A percentile compares a stretch with the other conserved stretches of the same genome.
Evolutionary conservation across 2,797 vertebrate genomes (phyloP).

Genomic region (Argya squamiceps): DNA sequence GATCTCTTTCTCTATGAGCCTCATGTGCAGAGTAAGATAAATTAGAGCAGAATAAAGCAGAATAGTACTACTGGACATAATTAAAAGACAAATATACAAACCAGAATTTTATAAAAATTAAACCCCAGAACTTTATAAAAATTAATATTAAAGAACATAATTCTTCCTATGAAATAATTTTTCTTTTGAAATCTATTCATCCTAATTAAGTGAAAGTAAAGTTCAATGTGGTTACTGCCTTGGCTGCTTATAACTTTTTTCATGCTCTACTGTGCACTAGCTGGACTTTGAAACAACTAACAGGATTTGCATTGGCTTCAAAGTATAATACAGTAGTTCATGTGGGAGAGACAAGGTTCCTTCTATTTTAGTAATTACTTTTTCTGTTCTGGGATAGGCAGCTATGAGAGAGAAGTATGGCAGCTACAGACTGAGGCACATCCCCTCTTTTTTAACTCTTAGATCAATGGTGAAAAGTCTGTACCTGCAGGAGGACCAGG

Average conservation of each 20-base stretch:
- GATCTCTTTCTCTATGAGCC: not conserved
- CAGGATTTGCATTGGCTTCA: slow-evolving; percentile 28
- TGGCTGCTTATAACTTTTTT: not conserved
- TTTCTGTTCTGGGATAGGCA: not conserved
- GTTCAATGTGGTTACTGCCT: not conserved
- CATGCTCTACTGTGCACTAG: not conserved
- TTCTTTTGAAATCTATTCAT: not conserved
- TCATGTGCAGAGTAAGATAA: not conserved
- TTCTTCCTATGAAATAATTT: not conserved
- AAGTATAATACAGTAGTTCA: not conserved
- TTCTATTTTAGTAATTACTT: not conserved
- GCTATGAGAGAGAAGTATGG: not conserved
- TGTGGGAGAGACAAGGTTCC: not conserved
- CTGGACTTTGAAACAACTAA: slow-evolving; percentile 12
- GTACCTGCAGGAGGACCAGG: not conserved
- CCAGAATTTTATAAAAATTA: not conserved
- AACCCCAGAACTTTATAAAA: not conserved
- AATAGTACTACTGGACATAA: not conserved
- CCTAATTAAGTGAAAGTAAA: not conserved
- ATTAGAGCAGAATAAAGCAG: not conserved
- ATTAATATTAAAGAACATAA: not conserved
- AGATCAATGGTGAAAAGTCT: not conserved
- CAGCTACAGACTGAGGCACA: not conserved
- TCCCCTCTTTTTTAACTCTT: not conserved
- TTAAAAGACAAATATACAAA: not conserved